Percentiles rank a stretch among this genome's conserved stretches.
Conservation (phyloP, 2,113 vertebrate genomes). For the Dromaius novaehollandiae region DNA sequence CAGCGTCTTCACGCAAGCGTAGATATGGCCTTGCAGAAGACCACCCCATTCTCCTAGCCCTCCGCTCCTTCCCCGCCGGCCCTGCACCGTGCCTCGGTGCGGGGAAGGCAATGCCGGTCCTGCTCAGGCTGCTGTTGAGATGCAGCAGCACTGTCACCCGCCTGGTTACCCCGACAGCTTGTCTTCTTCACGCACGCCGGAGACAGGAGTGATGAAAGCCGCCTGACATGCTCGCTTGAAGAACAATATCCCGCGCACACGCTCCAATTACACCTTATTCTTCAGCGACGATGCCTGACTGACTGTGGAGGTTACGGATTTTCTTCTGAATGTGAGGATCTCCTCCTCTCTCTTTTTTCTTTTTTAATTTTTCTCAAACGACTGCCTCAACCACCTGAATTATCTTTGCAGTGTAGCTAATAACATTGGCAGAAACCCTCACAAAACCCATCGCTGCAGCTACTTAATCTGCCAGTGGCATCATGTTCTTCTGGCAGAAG, state of each 20-base stretch:
- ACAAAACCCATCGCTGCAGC: not conserved
- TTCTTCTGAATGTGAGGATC: not conserved
- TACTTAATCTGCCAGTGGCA: not conserved
- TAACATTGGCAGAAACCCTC: not conserved
- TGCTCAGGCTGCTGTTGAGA: too few relatives aligned
- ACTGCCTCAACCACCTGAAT: not conserved
- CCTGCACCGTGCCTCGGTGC: not conserved
- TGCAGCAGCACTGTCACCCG: not conserved
- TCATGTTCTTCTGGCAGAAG: not conserved
- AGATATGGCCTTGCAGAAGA: not conserved
- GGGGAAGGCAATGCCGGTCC: not conserved
- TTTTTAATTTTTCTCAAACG: not conserved
- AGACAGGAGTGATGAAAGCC: not conserved
- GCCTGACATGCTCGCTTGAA: not conserved
- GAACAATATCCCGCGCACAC: not conserved
- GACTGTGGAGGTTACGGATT: not conserved
- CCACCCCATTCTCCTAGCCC: not conserved
- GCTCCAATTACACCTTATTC: not conserved
- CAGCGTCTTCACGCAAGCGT: not conserved
- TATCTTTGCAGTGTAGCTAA: not conserved
- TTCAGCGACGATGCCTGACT: not conserved
- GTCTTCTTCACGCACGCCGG: not conserved
- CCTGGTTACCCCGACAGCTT: not conserved
- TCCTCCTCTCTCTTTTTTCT: not conserved
- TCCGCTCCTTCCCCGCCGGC: not conserved